Conservation (phyloP, 1,140 invertebrate genomes). For the Rhopalosiphum maidis region DNA sequence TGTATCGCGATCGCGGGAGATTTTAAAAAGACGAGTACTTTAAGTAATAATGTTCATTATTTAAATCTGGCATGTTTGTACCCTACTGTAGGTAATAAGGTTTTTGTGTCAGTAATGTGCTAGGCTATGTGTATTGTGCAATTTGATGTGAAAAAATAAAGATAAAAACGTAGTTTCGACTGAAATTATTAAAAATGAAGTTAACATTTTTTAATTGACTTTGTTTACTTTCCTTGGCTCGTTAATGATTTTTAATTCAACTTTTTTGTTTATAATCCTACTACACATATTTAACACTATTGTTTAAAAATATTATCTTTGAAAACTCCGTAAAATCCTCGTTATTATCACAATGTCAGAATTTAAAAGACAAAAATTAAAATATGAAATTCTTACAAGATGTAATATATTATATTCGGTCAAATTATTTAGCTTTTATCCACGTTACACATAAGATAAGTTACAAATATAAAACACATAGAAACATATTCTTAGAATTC, state of each 20-base stretch:
- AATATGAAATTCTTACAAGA: not conserved
- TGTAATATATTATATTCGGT: not conserved
- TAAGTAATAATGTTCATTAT: not conserved
- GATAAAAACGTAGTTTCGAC: not conserved
- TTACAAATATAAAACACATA: not conserved
- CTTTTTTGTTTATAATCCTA: not conserved
- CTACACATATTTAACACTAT: not conserved
- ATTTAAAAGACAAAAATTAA: not conserved
- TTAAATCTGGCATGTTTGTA: not conserved
- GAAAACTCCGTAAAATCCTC: not conserved
- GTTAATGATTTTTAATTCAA: not conserved
- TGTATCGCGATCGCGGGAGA: not conserved
- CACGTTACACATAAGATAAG: not conserved
- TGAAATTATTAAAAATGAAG: not conserved
- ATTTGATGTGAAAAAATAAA: not conserved
- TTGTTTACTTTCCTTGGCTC: not conserved
- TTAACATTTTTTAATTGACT: not conserved
- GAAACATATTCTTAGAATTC: not conserved
- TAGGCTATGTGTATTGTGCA: not conserved
- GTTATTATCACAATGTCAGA: not conserved
- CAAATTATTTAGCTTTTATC: not conserved
- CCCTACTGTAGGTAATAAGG: not conserved
- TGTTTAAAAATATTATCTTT: not conserved
- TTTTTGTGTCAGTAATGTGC: not conserved
- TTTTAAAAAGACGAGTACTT: not conserved